These are phyloP conservation scores for Sebastes reedi DNA, from an alignment of 2,797 vertebrate species.

Conservation along the genomic window DNA sequence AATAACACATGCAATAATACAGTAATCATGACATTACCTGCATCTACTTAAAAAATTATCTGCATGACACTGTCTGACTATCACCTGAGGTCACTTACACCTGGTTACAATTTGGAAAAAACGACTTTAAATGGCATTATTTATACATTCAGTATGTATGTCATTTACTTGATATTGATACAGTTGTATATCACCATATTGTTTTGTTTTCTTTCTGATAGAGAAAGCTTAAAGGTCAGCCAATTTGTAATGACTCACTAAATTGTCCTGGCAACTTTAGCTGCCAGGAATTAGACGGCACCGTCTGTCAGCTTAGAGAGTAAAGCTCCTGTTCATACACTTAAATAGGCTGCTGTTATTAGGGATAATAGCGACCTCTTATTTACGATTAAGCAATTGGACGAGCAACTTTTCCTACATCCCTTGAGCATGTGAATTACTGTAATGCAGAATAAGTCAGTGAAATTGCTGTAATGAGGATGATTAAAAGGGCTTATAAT, in stretches of 20 bases:
- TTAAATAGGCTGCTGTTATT: neutral
- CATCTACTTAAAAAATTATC: neutral
- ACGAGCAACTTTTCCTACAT: neutral
- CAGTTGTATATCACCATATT: neutral
- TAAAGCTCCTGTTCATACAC: neutral
- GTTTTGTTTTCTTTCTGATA: neutral
- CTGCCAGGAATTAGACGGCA: slow-evolving; percentile 44
- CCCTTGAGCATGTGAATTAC: neutral
- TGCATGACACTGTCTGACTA: neutral
- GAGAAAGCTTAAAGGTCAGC: neutral
- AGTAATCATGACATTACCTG: neutral
- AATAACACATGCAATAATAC: neutral
- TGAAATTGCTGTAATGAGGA: neutral
- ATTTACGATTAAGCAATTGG: neutral
- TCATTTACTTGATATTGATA: neutral
- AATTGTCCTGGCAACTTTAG: neutral
- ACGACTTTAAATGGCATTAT: neutral
- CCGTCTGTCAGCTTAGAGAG: slow-evolving; percentile 22
- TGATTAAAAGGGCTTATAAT: neutral
- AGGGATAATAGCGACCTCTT: neutral
- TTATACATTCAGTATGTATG: neutral
- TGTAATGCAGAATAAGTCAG: neutral
- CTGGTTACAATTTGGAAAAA: neutral
- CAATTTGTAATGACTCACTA: neutral
- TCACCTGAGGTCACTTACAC: neutral